Conservation (phyloP, 2,888 invertebrate species). For the Lasius platythorax region DNA sequence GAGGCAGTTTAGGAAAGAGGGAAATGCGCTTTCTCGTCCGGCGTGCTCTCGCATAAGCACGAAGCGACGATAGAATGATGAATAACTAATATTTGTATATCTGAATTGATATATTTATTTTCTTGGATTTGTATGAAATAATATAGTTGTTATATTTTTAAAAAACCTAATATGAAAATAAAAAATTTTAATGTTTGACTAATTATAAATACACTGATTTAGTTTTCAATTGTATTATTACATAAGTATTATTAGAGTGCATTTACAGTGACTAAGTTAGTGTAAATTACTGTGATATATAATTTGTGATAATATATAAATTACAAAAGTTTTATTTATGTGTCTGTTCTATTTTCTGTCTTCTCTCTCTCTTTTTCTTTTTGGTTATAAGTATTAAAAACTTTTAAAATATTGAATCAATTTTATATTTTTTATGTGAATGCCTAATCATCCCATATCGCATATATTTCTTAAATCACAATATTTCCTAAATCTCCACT, state of each 20-base stretch:
- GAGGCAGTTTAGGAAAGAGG: conserved; percentile 22
- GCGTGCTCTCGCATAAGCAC: conserved; percentile 49
- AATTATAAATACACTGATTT: background rate
- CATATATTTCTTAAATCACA: no score
- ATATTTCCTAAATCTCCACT: no score
- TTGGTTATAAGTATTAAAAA: no score
- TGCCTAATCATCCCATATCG: no score
- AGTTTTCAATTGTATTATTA: no score
- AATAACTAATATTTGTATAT: background rate
- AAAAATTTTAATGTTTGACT: background rate
- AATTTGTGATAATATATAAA: no score
- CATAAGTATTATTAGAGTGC: background rate
- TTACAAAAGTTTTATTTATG: no score
- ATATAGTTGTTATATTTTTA: background rate
- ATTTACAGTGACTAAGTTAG: background rate
- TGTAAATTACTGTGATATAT: no score
- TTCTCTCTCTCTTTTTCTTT: no score
- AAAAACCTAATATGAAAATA: background rate
- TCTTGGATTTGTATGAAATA: background rate
- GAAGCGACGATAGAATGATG: background rate
- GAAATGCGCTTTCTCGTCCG: conserved; percentile 57
- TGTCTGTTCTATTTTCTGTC: no score
- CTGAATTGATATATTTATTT: background rate
- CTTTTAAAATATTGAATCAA: no score
- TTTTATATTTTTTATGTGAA: no score